phyloP scores from a whole-genome alignment of 35 echinoderm and acorn worm genomes.

The Ptychodera flava region DNA sequence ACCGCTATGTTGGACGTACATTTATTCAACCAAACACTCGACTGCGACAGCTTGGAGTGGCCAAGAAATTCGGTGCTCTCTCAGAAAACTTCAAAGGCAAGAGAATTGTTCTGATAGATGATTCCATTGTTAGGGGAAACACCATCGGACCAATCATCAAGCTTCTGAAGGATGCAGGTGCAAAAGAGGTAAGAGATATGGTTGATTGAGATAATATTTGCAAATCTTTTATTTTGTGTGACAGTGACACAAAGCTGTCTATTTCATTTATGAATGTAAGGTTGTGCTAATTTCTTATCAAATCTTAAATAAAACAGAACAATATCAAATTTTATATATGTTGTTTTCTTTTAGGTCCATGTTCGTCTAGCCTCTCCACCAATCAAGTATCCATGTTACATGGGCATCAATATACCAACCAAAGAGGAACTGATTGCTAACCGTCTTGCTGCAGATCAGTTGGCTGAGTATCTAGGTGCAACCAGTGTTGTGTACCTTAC shows the following conservation, averaged over 20 bases:
- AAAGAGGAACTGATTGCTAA: constrained; percentile 91
- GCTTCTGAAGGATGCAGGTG: constrained; percentile 69
- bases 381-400: constrained; percentile 89
- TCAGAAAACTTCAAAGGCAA: constrained; percentile 87
- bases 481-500: constrained; percentile 85
- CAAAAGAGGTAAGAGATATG: constrained; percentile 70
- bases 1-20: constrained; percentile 92
- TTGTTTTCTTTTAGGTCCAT: constrained; percentile 51
- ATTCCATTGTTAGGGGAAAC: constrained; percentile 95
- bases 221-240: too few relatives aligned
- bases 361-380: constrained; percentile 94
- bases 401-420: constrained; percentile 99
- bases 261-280: too few relatives aligned
- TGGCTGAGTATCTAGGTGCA: constrained; percentile 76
- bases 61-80: constrained; percentile 96
- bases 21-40: constrained; percentile 94
- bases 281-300: too few relatives aligned
- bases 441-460: constrained; percentile 32
- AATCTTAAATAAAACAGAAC: too few relatives aligned
- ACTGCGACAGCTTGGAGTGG: constrained; percentile 81
- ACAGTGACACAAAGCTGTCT: too few relatives aligned
- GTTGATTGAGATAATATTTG: too few relatives aligned
- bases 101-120: constrained; percentile 82
- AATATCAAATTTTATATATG: too few relatives aligned
- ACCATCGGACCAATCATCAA: constrained; percentile 92